A percentile compares a stretch with the other conserved stretches of the same genome.
Conservation (phyloP, 2,113 vertebrate genomes). For the Ictalurus furcatus region DNA sequence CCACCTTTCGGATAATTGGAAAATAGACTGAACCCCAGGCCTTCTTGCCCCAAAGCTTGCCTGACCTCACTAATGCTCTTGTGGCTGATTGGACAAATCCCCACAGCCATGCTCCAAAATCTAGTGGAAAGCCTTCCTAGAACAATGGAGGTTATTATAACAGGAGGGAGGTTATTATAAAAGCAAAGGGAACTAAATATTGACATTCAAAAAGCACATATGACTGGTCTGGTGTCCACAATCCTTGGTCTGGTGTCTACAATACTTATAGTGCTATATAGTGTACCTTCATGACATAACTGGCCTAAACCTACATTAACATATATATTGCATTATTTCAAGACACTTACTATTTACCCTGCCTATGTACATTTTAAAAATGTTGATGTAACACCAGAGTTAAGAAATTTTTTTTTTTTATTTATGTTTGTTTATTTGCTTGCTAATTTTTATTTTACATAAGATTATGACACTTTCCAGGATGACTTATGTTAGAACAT, state of each 20-base stretch:
- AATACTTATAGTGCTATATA: not conserved
- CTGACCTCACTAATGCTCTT: not conserved
- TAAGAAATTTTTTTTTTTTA: too few species aligned
- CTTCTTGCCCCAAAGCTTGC: not conserved
- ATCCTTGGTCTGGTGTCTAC: not conserved
- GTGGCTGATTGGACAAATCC: not conserved
- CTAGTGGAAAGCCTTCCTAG: not conserved
- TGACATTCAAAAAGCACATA: not conserved
- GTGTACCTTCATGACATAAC: not conserved
- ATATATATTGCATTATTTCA: not conserved
- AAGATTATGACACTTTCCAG: not conserved
- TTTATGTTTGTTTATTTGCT: too few species aligned
- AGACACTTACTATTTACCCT: not conserved
- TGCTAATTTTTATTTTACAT: too few species aligned
- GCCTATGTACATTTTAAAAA: not conserved
- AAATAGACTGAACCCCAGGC: not conserved
- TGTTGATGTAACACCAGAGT: not conserved
- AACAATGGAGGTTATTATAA: not conserved
- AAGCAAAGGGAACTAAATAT: not conserved
- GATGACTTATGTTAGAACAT: not conserved
- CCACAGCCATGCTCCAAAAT: not conserved
- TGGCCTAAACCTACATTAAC: not conserved
- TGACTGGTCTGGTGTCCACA: not conserved
- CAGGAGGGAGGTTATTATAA: not conserved
- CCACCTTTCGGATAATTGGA: not conserved